Evolutionary conservation across 1,140 invertebrate species (phyloP).

Genomic region (Mizuhopecten yessoensis): DNA sequence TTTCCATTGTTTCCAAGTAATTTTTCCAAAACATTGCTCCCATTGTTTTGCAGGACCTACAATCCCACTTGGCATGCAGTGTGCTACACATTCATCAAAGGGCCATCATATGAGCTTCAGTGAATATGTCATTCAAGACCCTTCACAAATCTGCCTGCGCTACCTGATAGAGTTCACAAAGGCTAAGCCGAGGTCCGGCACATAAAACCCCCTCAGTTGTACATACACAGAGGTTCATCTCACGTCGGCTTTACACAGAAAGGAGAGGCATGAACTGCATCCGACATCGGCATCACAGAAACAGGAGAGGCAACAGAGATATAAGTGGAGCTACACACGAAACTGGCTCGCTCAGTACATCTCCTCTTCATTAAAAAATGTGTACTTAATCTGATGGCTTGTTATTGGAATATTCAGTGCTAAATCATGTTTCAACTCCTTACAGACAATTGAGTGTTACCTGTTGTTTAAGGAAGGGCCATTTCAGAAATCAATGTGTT

Average conservation of each 20-base stretch:
- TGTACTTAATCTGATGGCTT: not conserved
- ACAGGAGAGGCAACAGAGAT: not conserved
- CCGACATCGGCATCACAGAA: not conserved
- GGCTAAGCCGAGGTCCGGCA: constrained; percentile 40
- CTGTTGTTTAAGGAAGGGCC: not conserved
- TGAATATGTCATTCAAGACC: constrained; percentile 84
- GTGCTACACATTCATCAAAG: constrained; percentile 58
- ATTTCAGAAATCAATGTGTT: not conserved
- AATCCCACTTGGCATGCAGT: constrained; percentile 77
- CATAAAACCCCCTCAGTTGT: not conserved
- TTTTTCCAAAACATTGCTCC: no score
- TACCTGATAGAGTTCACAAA: constrained; percentile 81
- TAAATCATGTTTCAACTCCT: no score
- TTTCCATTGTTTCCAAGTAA: no score
- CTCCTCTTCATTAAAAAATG: not conserved
- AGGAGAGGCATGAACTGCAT: no score
- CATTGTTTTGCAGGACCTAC: constrained; percentile 73
- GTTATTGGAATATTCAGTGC: no score
- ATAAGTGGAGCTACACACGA: not conserved
- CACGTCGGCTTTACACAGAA: no score
- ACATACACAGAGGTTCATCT: not conserved
- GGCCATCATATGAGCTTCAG: constrained; percentile 69
- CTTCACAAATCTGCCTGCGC: constrained; percentile 81
- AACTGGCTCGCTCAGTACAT: not conserved
- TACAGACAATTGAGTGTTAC: not conserved